These are phyloP conservation scores for Brachionus paranguensis DNA, from an alignment of 1,140 invertebrate genomes.

Conservation along the genomic window DNA sequence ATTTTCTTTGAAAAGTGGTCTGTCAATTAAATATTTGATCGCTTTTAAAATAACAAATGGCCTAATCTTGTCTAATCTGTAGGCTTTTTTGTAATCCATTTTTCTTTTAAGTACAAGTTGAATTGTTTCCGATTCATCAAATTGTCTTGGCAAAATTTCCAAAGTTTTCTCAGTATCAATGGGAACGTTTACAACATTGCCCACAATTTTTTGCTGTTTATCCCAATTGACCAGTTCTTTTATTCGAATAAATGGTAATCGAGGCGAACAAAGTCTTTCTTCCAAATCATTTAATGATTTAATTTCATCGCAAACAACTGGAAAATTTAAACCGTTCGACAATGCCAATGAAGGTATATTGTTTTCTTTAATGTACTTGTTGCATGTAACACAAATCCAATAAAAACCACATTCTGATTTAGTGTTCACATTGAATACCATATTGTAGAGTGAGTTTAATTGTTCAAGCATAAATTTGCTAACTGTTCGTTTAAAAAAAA, in stretches of 20 bases:
- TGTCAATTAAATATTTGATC: background rate
- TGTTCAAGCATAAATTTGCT: too few relatives aligned
- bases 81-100: background rate
- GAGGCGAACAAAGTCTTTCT: background rate
- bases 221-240: background rate
- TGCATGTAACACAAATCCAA: too few relatives aligned
- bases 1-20: background rate
- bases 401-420: too few relatives aligned
- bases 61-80: background rate
- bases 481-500: background rate
- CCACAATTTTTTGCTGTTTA: background rate
- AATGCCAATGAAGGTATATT: too few relatives aligned
- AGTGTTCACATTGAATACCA: too few relatives aligned
- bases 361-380: too few relatives aligned
- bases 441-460: too few relatives aligned
- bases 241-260: background rate
- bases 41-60: background rate
- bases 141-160: background rate
- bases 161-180: background rate
- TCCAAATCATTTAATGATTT: background rate
- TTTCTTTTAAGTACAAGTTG: background rate
- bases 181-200: background rate
- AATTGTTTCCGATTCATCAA: background rate
- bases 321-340: too few relatives aligned
- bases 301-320: too few relatives aligned